Percentiles rank a stretch among this genome's conserved stretches.
These are phyloP conservation scores for Cheilosia impressa DNA, from an alignment of 2,888 invertebrate genomes.

Conservation along the genomic window DNA sequence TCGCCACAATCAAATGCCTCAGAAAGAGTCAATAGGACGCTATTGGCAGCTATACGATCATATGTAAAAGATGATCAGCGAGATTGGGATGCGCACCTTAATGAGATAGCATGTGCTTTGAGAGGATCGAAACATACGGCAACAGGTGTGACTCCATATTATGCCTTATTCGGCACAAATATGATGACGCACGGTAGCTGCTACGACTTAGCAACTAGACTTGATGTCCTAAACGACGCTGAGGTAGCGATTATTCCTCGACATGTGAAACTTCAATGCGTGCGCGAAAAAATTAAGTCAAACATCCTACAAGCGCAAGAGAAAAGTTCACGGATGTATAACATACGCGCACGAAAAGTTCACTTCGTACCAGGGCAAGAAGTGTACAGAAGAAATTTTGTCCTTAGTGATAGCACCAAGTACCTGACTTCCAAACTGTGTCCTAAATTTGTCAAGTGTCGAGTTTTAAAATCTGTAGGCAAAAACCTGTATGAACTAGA, in stretches of 20 bases:
- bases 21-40: no score
- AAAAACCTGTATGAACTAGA: neutral
- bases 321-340: constrained; percentile 8
- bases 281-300: neutral
- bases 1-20: no score
- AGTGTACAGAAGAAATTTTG: neutral
- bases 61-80: no score
- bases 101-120: no score
- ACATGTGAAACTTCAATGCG: neutral
- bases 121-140: no score
- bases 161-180: no score
- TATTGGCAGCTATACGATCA: no score
- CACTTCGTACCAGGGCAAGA: neutral
- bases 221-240: neutral
- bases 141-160: no score
- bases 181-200: no score
- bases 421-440: neutral
- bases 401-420: neutral
- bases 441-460: neutral
- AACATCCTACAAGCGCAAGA: constrained; percentile 36
- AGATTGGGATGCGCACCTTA: no score
- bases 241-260: neutral
- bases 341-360: neutral
- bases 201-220: no score
- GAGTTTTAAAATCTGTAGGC: neutral